A percentile compares a stretch with the other conserved stretches of the same genome.
phyloP scores from a whole-genome alignment of 2,888 invertebrate species.

The Thyatira batis region DNA sequence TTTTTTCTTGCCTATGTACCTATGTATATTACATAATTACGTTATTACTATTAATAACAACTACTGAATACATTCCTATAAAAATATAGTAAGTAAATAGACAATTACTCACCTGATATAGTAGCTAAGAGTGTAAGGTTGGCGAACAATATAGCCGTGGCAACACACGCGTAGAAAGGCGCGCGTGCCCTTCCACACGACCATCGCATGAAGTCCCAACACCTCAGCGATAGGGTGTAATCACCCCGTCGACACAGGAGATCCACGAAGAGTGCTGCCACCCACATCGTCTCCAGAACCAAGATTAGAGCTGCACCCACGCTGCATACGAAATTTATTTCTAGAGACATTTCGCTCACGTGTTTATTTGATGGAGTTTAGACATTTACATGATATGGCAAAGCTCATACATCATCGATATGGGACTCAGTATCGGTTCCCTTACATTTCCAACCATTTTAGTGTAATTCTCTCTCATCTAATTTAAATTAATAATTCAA shows the following conservation, averaged over 20 bases:
- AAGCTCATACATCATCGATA: no score
- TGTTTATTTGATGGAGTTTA: no score
- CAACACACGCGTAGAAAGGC: conserved; percentile 72
- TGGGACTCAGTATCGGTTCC: no score
- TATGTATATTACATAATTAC: no score
- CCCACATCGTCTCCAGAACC: conserved; percentile 78
- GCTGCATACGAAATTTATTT: conserved; percentile 31
- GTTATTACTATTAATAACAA: no score
- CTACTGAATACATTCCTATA: background rate
- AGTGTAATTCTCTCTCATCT: no score
- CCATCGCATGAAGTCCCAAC: conserved; percentile 77
- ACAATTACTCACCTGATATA: conserved; percentile 50
- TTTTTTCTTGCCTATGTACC: no score
- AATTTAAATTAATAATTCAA: no score
- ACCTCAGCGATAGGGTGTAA: conserved; percentile 67
- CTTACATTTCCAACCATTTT: no score
- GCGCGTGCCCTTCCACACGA: conserved; percentile 73
- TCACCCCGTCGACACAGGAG: conserved; percentile 71
- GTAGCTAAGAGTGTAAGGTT: conserved; percentile 65
- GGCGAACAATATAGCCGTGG: conserved; percentile 72
- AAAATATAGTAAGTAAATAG: background rate
- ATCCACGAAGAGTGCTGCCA: conserved; percentile 71
- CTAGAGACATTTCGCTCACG: no score
- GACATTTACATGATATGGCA: no score
- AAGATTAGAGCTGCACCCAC: conserved; percentile 66